Conservation (phyloP, 2,888 invertebrate genomes). For the Brachylomia viminalis region DNA sequence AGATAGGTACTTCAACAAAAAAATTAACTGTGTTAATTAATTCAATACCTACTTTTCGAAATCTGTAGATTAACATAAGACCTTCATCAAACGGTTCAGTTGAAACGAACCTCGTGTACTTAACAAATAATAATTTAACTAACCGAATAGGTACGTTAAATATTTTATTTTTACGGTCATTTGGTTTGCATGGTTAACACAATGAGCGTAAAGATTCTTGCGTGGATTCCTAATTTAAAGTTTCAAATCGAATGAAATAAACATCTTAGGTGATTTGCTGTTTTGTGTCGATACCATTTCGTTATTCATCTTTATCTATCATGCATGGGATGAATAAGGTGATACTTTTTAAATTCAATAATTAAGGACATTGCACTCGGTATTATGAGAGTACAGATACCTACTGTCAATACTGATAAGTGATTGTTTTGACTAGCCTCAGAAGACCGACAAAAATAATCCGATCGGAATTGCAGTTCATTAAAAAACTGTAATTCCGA, state of each 20-base stretch:
- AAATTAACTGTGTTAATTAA: constrained; percentile 33
- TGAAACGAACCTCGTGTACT: constrained; percentile 26
- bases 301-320: not conserved
- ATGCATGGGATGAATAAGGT: not conserved
- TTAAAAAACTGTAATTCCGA: no score
- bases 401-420: not conserved
- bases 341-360: not conserved
- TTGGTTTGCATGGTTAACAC: constrained; percentile 30
- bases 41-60: constrained; percentile 16
- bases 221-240: not conserved
- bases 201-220: constrained; percentile 14
- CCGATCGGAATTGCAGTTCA: no score
- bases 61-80: constrained; percentile 41
- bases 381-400: not conserved
- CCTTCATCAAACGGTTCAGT: constrained; percentile 40
- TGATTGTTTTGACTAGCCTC: no score
- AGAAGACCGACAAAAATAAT: no score
- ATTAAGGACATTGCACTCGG: not conserved
- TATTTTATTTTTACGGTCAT: constrained; percentile 18
- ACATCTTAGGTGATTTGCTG: not conserved
- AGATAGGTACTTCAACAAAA: constrained; percentile 1
- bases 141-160: constrained; percentile 2
- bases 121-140: constrained; percentile 13
- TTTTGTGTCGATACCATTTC: not conserved
- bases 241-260: not conserved